Evolutionary conservation across 2,888 invertebrate species (phyloP).

Genomic region (Drosophila nigricruria): DNA sequence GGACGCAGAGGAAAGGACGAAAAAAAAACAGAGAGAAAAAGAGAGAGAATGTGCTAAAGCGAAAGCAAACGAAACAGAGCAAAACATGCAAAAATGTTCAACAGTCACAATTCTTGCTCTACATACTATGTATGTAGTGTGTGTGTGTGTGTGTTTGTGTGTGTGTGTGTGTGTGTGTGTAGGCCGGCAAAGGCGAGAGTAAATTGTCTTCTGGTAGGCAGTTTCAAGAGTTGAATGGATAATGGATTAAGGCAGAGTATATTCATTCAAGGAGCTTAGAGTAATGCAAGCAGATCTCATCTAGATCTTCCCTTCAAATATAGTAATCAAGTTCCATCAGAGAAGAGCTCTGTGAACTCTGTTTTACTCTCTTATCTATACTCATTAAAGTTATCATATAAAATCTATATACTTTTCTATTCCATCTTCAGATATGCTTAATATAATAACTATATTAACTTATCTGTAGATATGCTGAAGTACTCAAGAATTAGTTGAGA

Average conservation of each 20-base stretch:
- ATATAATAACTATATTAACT: not conserved
- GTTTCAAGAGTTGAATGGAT: constrained; percentile 21
- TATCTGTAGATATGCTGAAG: not conserved
- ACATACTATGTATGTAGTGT: constrained; percentile 25
- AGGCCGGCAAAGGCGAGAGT: constrained; percentile 8
- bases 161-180: constrained; percentile 4
- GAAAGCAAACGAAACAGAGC: constrained; percentile 45
- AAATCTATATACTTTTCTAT: not conserved
- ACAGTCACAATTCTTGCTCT: constrained; percentile 40
- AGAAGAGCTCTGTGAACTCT: too few species aligned
- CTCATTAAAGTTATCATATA: not conserved
- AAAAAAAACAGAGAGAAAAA: not conserved
- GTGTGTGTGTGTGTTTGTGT: not conserved
- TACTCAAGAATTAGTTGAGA: not conserved
- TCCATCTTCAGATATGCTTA: not conserved
- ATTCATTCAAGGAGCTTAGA: not conserved
- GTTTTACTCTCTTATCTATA: not conserved
- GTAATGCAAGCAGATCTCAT: not conserved
- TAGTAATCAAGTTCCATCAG: too few species aligned
- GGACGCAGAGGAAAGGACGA: constrained; percentile 4
- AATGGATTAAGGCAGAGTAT: too few species aligned
- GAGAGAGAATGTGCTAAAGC: constrained; percentile 15
- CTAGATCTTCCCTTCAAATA: too few species aligned
- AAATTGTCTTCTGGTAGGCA: constrained; percentile 23
- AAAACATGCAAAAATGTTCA: constrained; percentile 59